Evolutionary conservation across 1,140 invertebrate species (phyloP), one percentile per base, ranked within the genome.

Genomic region (Apocrypta bakeri): DNA sequence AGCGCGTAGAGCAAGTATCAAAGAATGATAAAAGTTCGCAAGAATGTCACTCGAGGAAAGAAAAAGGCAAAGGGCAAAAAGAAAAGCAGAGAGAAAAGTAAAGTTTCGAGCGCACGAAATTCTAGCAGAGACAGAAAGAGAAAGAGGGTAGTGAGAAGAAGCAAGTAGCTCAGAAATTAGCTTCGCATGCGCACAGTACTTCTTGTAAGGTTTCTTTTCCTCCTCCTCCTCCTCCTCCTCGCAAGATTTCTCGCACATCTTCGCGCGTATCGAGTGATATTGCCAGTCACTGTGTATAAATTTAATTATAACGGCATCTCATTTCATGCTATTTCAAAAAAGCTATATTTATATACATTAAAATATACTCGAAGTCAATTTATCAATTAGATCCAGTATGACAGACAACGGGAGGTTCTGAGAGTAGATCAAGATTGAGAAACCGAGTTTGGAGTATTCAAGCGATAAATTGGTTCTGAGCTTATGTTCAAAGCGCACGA

Each of bases 381-480:
- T 37, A 42, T 64, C 76, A 82, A 82, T 82, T 81, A 64, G 73
- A 21, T 82, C 37, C 69, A 76, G 75, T 76, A 69, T 64, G 33
- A 33, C 37, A 37, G 71, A 42, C 31, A n/a, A 21, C 29, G 12
- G 69, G 29, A 69, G 12, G 21, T 64, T 37, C 40, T 73, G 8
- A 33, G 63, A 48, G 56, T 37, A 27, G 56, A 80, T 69, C 33
- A 64, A 81, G 79, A 76, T 82, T 82, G 63, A 75, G 63, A 82
- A 76, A 82, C 76, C 76, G 73, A 75, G 79, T 40, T 72, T 31
- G 74, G 37, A n/a, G n/a, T n/a, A n/a, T n/a, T n/a, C n/a, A n/a
- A n/a, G n/a, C n/a, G n/a, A 24, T 2, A 68, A 77, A 77, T 77
- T 68, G 75, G n/a, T 68, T 66, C 33, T 40, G 6, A 12, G 33